Percentiles rank a stretch among this genome's conserved stretches.
Conservation (phyloP, 2,113 vertebrate genomes). For the Phalacrocorax brasilianus region DNA sequence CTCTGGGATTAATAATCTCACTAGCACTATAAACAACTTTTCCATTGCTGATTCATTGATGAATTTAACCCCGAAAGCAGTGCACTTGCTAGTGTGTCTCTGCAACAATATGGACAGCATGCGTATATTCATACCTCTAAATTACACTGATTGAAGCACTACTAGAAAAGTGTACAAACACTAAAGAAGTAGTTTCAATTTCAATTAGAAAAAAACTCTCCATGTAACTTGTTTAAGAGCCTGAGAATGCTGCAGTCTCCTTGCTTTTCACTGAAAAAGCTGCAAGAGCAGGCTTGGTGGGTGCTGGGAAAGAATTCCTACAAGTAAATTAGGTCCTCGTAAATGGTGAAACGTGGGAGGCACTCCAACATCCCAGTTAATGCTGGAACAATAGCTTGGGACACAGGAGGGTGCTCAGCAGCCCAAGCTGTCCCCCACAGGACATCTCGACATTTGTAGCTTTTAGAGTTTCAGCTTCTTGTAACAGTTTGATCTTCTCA, state of each 20-base stretch:
- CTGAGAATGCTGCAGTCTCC: not conserved
- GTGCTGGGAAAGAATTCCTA: not conserved
- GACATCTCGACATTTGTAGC: slow-evolving; percentile 9
- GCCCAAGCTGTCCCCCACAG: not conserved
- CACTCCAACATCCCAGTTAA: not conserved
- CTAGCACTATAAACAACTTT: slow-evolving; percentile 20
- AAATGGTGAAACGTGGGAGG: not conserved
- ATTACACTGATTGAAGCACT: not conserved
- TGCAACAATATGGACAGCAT: not conserved
- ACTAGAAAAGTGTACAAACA: not conserved
- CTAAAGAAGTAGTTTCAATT: not conserved
- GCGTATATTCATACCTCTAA: not conserved
- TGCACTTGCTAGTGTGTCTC: not conserved
- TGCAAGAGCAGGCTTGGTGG: not conserved
- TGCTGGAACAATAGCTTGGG: slow-evolving; percentile 15
- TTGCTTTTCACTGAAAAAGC: not conserved
- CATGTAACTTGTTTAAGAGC: not conserved
- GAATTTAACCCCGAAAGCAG: slow-evolving; percentile 25
- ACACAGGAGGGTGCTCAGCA: not conserved
- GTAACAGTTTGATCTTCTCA: not conserved
- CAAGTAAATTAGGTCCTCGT: not conserved
- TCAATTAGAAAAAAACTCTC: not conserved
- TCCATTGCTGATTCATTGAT: slow-evolving; percentile 44
- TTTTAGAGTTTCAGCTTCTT: not conserved
- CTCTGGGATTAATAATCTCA: slow-evolving; percentile 48